Evolutionary conservation across 2,113 vertebrate genomes (phyloP).

Genomic region (Scartelaos histophorus): DNA sequence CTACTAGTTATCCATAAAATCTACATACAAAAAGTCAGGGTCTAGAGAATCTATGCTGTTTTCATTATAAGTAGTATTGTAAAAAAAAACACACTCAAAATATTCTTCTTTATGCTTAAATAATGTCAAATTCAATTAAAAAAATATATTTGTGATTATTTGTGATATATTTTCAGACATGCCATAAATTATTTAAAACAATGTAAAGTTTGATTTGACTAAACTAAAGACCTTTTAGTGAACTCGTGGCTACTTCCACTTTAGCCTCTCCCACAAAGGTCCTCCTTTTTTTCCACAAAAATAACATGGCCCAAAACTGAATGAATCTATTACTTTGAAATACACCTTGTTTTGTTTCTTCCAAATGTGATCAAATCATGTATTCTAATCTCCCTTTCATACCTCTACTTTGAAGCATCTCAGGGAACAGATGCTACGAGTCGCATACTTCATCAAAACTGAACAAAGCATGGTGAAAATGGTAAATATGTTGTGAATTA

Average conservation of each 20-base stretch:
- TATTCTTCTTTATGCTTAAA: not conserved
- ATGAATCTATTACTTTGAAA: slow-evolving; percentile 4
- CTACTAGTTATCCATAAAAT: too few species aligned
- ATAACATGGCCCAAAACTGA: slow-evolving; percentile 1
- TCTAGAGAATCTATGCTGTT: not conserved
- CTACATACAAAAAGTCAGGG: too few species aligned
- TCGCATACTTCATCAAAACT: slow-evolving; percentile 55
- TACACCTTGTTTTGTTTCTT: slow-evolving; percentile 34
- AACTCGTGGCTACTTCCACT: too few species aligned
- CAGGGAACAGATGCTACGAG: slow-evolving; percentile 58
- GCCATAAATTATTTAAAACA: too few species aligned
- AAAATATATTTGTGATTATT: not conserved
- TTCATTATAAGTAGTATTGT: not conserved
- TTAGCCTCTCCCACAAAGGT: too few species aligned
- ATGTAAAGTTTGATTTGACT: not conserved
- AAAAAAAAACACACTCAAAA: not conserved
- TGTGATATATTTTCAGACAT: too few species aligned
- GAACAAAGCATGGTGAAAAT: slow-evolving; percentile 67
- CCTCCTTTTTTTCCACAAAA: too few species aligned
- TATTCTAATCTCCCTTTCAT: slow-evolving; percentile 28
- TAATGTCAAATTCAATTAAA: not conserved
- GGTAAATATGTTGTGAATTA: slow-evolving; percentile 75
- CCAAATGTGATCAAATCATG: slow-evolving; percentile 32
- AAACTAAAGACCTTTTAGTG: not conserved
- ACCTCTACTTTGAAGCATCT: slow-evolving; percentile 42